Conservation (phyloP, 53 echinoderm and acorn worm species). For the Patiria pectinifera region DNA sequence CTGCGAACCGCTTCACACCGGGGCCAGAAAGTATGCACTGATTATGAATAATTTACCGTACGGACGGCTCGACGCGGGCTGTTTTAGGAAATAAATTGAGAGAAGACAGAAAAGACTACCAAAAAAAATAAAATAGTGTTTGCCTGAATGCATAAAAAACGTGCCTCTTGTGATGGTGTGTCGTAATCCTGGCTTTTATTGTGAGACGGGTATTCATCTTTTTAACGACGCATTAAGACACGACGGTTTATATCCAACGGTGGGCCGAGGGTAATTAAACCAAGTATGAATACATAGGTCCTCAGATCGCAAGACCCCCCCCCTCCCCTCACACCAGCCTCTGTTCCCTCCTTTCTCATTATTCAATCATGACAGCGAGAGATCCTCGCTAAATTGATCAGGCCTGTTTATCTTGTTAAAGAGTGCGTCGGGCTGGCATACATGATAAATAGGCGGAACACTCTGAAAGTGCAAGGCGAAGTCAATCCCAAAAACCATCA, state of each 20-base stretch:
- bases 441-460: conserved; percentile 43
- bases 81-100: background rate
- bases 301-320: background rate
- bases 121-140: background rate
- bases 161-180: background rate
- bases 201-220: background rate
- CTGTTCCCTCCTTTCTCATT: conserved; percentile 26
- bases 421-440: conserved; percentile 28
- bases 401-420: conserved; percentile 65
- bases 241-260: background rate
- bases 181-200: background rate
- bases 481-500: background rate
- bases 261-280: background rate
- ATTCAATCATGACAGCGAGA: conserved; percentile 53
- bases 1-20: conserved; percentile 25
- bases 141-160: background rate
- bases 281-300: background rate
- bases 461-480: conserved; percentile 45
- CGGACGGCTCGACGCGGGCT: background rate
- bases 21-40: conserved; percentile 48
- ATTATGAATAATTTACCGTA: conserved; percentile 45
- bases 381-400: conserved; percentile 55
- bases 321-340: conserved; percentile 2
- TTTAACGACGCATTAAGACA: background rate
- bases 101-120: background rate